Evolutionary conservation across 2,797 vertebrate genomes (phyloP).

Genomic region (Scleropages formosus): DNA sequence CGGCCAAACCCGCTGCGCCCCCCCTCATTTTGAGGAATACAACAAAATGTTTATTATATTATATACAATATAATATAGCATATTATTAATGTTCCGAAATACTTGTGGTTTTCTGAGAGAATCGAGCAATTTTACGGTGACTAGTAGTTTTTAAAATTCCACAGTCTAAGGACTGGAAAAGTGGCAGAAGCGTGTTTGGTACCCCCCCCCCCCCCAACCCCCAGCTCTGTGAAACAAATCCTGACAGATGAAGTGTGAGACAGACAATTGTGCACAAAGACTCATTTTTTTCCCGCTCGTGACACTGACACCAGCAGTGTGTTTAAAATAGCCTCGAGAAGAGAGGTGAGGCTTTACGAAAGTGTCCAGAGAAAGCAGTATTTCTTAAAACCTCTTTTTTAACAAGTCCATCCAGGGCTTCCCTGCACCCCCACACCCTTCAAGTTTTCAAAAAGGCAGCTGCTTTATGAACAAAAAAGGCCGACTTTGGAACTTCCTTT

Average conservation of each 20-base stretch:
- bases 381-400: conserved; percentile 17
- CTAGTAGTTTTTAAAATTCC: neutral
- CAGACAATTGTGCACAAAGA: neutral
- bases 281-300: neutral
- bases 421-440: conserved; percentile 12
- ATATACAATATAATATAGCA: too few species aligned
- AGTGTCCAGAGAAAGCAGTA: neutral
- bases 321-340: neutral
- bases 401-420: neutral
- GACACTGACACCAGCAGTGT: neutral
- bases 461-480: neutral
- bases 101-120: neutral
- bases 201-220: neutral
- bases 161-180: neutral
- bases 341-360: conserved; percentile 12
- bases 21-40: neutral
- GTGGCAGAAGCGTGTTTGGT: neutral
- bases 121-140: neutral
- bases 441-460: conserved; percentile 23
- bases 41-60: neutral
- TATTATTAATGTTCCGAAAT: neutral
- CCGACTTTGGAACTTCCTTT: conserved; percentile 8
- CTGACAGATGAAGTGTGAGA: conserved; percentile 10
- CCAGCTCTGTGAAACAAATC: conserved; percentile 11
- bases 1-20: too few species aligned